Evolutionary conservation across 1,140 invertebrate genomes (phyloP).

Genomic region (silkworm (Bombyx mori)): DNA sequence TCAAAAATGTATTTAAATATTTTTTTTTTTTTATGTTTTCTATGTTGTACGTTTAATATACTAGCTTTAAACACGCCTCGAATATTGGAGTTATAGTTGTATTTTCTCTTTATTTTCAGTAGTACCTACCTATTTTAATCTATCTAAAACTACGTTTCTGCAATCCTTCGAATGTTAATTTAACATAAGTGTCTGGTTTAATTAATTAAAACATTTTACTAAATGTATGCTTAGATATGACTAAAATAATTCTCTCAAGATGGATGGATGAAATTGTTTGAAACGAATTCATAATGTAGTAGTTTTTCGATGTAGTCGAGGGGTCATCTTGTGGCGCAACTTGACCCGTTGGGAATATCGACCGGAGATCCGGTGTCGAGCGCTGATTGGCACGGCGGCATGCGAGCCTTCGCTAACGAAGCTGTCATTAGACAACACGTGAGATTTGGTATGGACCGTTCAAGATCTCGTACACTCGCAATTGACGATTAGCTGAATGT

Average conservation of each 20-base stretch:
- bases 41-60: no score
- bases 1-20: slow-evolving; percentile 25
- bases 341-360: slow-evolving; percentile 92
- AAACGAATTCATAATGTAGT: no score
- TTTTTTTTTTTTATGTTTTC: neutral
- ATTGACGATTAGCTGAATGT: slow-evolving; percentile 21
- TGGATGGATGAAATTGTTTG: no score
- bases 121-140: neutral
- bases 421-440: slow-evolving; percentile 68
- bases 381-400: slow-evolving; percentile 58
- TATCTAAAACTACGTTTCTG: neutral
- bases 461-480: slow-evolving; percentile 20
- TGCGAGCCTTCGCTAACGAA: slow-evolving; percentile 63
- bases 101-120: slow-evolving; percentile 1
- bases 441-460: slow-evolving; percentile 64
- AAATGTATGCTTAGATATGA: no score
- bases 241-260: no score
- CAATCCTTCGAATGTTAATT: no score
- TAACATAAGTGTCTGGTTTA: no score
- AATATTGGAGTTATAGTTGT: no score
- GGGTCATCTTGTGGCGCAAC: slow-evolving; percentile 94
- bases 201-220: no score
- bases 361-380: slow-evolving; percentile 55
- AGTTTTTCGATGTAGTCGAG: slow-evolving; percentile 78
- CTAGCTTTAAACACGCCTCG: no score